A percentile compares a stretch with the other conserved stretches of the same genome.
phyloP scores from a whole-genome alignment of 2,888 invertebrate genomes.

The Dione vanillae region DNA sequence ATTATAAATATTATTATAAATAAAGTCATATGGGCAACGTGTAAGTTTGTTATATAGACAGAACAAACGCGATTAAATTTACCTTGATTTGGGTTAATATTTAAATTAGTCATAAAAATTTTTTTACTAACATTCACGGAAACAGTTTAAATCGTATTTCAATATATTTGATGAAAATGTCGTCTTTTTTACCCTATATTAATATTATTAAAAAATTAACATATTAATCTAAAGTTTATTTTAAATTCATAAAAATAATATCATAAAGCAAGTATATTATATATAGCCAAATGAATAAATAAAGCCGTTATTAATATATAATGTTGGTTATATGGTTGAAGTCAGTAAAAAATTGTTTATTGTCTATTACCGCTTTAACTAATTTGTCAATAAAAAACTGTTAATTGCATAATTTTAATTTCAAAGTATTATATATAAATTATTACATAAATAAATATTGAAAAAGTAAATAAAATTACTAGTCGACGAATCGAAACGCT shows the following conservation, averaged over 20 bases:
- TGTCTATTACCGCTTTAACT: too few relatives aligned
- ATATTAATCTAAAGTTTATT: neutral
- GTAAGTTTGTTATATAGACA: neutral
- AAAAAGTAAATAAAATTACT: neutral
- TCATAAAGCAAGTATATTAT: neutral
- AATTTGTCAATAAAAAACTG: neutral
- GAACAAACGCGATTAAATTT: neutral
- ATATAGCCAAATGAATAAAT: too few relatives aligned
- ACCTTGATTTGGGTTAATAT: neutral
- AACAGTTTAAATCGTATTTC: too few relatives aligned
- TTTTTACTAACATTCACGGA: neutral
- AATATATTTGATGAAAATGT: too few relatives aligned
- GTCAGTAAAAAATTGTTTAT: too few relatives aligned
- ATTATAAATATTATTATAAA: too few relatives aligned
- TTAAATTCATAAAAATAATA: neutral
- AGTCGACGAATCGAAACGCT: conserved; percentile 10
- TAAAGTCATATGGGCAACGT: too few relatives aligned
- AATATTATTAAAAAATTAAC: neutral
- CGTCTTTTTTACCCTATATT: too few relatives aligned
- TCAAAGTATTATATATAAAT: neutral
- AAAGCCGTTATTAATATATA: too few relatives aligned
- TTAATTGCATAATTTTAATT: neutral
- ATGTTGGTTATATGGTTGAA: too few relatives aligned
- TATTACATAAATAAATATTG: neutral
- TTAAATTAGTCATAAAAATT: neutral